These are phyloP conservation scores for Sesia bembeciformis DNA, from an alignment of 2,888 invertebrate genomes.

Conservation along the genomic window DNA sequence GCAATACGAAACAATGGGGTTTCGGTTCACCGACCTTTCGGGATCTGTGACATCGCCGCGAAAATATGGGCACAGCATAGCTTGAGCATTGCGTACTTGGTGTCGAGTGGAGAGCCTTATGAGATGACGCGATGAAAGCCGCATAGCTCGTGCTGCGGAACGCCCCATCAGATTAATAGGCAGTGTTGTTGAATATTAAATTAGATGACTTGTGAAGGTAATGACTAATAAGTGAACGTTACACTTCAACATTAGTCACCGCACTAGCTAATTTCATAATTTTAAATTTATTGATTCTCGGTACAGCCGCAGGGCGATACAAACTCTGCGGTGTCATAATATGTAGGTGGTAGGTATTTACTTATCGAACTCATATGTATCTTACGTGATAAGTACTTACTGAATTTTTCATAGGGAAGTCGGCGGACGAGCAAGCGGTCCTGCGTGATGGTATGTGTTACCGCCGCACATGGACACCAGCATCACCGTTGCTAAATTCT, in stretches of 20 bases:
- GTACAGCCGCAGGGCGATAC: too few species aligned
- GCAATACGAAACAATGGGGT: slow-evolving; percentile 68
- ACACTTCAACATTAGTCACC: slow-evolving; percentile 11
- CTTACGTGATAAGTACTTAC: too few species aligned
- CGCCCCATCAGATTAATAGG: slow-evolving; percentile 58
- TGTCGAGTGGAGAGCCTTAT: slow-evolving; percentile 9
- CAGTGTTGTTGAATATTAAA: slow-evolving; percentile 57
- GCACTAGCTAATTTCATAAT: too few species aligned
- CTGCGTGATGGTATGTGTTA: too few species aligned
- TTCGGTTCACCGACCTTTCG: slow-evolving; percentile 66
- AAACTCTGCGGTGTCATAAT: too few species aligned
- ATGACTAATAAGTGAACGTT: background rate
- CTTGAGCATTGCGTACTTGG: slow-evolving; percentile 30
- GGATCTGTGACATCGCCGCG: slow-evolving; percentile 65
- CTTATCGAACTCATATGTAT: too few species aligned
- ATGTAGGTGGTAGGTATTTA: too few species aligned
- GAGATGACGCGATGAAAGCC: slow-evolving; percentile 52
- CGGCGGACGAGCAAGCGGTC: too few species aligned
- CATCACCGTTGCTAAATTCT: too few species aligned
- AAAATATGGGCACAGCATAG: slow-evolving; percentile 59
- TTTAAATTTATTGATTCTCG: too few species aligned
- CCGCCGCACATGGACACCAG: too few species aligned
- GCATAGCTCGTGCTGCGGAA: slow-evolving; percentile 49
- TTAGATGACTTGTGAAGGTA: slow-evolving; percentile 27
- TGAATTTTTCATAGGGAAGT: too few species aligned